Conservation (phyloP, 2,888 invertebrate species). For the Euzetes globulus region DNA sequence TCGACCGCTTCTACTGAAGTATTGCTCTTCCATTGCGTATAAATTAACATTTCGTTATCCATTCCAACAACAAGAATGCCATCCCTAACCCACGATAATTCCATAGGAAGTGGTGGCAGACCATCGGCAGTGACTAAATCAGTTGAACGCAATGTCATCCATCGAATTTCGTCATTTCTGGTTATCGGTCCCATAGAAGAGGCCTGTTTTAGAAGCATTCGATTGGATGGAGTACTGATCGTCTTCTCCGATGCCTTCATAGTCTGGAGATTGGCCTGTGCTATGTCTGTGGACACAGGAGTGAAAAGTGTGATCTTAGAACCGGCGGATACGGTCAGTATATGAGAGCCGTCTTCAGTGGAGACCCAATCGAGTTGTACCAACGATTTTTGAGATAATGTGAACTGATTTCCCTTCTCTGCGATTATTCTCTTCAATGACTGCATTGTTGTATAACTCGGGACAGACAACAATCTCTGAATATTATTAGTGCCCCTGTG, state of each 20-base stretch:
- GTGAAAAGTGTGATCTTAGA: slow-evolving; percentile 86
- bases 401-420: slow-evolving; percentile 84
- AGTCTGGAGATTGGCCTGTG: slow-evolving; percentile 85
- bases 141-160: slow-evolving; percentile 90
- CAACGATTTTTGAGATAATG: slow-evolving; percentile 79
- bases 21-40: slow-evolving; percentile 74
- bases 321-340: slow-evolving; percentile 90
- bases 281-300: slow-evolving; percentile 85
- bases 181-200: slow-evolving; percentile 82
- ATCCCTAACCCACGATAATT: slow-evolving; percentile 96
- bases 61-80: slow-evolving; percentile 96
- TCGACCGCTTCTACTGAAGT: background rate
- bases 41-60: slow-evolving; percentile 99
- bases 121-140: slow-evolving; percentile 89
- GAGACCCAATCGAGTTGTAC: slow-evolving; percentile 99
- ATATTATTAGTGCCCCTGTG: slow-evolving; percentile 38
- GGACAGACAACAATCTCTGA: slow-evolving; percentile 67
- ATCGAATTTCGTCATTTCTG: slow-evolving; percentile 76
- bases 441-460: slow-evolving; percentile 81
- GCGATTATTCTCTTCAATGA: slow-evolving; percentile 77
- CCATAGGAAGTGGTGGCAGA: slow-evolving; percentile 92
- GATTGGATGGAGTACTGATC: slow-evolving; percentile 55
- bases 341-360: slow-evolving; percentile 96
- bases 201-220: slow-evolving; percentile 78
- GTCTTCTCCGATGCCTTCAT: slow-evolving; percentile 38